Conservation (phyloP, 2,888 invertebrate species). For the Drosophila colorata region DNA sequence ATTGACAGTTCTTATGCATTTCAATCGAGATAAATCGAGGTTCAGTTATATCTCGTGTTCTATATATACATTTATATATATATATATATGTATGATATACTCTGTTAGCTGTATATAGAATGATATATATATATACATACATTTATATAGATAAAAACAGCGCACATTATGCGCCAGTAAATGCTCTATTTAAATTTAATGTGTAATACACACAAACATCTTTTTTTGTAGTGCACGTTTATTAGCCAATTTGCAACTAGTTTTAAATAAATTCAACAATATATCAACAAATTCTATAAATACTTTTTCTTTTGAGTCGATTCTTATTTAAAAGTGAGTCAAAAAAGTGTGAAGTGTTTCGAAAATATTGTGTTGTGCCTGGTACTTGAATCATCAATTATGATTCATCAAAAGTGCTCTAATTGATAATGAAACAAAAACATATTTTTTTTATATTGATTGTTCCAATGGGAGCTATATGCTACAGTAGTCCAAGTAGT, state of each 20-base stretch:
- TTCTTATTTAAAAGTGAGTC: too few relatives aligned
- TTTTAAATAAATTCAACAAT: slow-evolving; percentile 55
- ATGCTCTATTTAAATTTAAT: slow-evolving; percentile 31
- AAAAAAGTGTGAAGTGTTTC: too few relatives aligned
- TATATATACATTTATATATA: slow-evolving; percentile 10
- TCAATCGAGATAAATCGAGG: slow-evolving; percentile 27
- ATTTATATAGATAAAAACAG: background rate
- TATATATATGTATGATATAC: slow-evolving; percentile 23
- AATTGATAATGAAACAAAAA: too few relatives aligned
- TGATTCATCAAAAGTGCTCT: too few relatives aligned
- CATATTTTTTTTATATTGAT: too few relatives aligned
- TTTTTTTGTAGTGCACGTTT: slow-evolving; percentile 52
- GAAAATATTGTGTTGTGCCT: too few relatives aligned
- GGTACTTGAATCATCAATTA: too few relatives aligned
- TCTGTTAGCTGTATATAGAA: slow-evolving; percentile 27
- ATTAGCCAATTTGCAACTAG: slow-evolving; percentile 68
- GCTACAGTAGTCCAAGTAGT: too few relatives aligned
- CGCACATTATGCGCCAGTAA: slow-evolving; percentile 4
- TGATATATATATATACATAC: slow-evolving; percentile 5
- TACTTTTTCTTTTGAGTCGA: too few relatives aligned
- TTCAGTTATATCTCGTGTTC: slow-evolving; percentile 11
- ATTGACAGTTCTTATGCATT: slow-evolving; percentile 38
- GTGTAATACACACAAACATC: background rate
- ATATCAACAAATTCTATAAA: slow-evolving; percentile 13
- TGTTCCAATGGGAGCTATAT: too few relatives aligned